Base-by-base conservation (phyloP, 2,888 invertebrate genomes). In the Cantharis flavilabris region DNA sequence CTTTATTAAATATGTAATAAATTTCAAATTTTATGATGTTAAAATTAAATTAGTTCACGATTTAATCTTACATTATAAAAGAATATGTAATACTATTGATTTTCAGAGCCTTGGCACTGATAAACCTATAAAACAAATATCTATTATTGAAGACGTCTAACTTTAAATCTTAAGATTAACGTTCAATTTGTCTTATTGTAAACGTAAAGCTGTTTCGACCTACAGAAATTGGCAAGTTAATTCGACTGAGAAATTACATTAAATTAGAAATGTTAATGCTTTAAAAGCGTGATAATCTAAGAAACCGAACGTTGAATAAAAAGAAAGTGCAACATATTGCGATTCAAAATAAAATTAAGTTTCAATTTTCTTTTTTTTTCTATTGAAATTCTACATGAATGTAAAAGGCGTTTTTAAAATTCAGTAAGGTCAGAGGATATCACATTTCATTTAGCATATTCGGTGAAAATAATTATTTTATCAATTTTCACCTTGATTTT, bases 251-350 rank as follows among this genome's bases (percentile, higher is more conserved):
- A 69, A 75, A 72, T 64, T 71, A 64, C 70, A 70, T 72, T 69
- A 75, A 77, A 77, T 75, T 75, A 75, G 77, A 77, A 77, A 72
- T 75, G 69, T 74, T 74, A 69, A 71, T 71, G 69, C 49, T n/a
- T 26, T 67, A 26, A 23, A 67, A 67, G n/a, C 65, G 65, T 26
- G 26, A 67, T 67, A 67, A 67, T 23, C 65, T 3, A 11, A 16
- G 26, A 23, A 67, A 23, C 13, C 23, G 7, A 67, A 26, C 23
- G 10, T n/a, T n/a, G 26, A 67, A 23, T 67, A 26, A 67, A 26
- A 23, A 23, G 20, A 26, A 23, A 67, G 18, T 67, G 65, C 7
- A 67, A 14, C n/a, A 49, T 49, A 49, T 49, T 49, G 49, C 49
- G 7, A 49, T 49, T 49, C 49, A 49, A 49, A 5, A 49, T 49